Base-by-base conservation (phyloP, 2,888 invertebrate genomes). In the Hemicrepidius hirtus region DNA sequence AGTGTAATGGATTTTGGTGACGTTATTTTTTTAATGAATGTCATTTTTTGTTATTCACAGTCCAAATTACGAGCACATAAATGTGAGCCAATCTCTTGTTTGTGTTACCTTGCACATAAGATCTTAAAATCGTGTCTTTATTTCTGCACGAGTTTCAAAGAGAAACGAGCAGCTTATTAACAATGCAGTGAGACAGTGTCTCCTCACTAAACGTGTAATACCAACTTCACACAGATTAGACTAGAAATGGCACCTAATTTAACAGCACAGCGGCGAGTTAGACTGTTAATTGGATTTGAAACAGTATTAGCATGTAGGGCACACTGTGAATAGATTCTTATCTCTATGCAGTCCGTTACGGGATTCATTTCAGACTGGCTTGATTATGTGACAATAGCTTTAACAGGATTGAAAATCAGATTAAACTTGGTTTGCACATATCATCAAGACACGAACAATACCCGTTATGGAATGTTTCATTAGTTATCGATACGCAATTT, bases 181-280 rank as follows among this genome's bases (percentile, higher is more conserved):
- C 67, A 68, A 72, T 72, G 50, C 67, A 60, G 53, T 32, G 46
- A 68, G 64, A 64, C 63, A 57, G 71, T 18, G 57, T 57, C 50
- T 32, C 9, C 32, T 71, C 55, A 32, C 60, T 66, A 71, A 71
- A 71, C 66, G 66, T 67, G 71, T 71, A 71, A 62, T 66, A 67
- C 68, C 65, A 73, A 69, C 62, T 69, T 68, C 59, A 69, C 71
- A 69, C 68, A 71, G 74, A 79, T 79, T 79, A 79, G 77, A 77
- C 73, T 79, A 78, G 77, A 76, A 79, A 79, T 78, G 77, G 79
- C 79, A 77, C 77, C 76, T 78, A 77, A 78, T 77, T 77, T 75
- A 75, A 74, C 73, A 73, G 68, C 71, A 75, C 73, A 73, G 71
- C 72, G 76, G 74, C 75, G 71, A 76, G 75, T 76, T 71, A 70